Evolutionary conservation across 2,888 invertebrate genomes (phyloP).

Genomic region (Leptodirus hochenwartii): DNA sequence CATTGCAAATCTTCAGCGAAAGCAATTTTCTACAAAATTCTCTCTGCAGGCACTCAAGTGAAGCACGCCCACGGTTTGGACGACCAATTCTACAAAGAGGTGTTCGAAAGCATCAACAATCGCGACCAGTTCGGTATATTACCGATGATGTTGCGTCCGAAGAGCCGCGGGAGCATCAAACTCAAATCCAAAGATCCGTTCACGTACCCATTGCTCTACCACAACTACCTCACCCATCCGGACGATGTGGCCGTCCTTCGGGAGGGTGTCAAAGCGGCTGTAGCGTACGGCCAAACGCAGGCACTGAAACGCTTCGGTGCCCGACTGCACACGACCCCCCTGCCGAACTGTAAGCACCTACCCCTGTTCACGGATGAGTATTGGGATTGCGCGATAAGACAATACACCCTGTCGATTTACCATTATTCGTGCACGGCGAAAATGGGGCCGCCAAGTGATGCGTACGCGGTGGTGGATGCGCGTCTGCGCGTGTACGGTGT

Average conservation of each 20-base stretch:
- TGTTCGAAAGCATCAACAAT: conserved; percentile 51
- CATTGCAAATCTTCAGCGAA: too few species aligned
- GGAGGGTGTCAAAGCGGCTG: conserved; percentile 72
- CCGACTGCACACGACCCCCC: conserved; percentile 39
- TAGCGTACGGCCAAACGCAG: conserved; percentile 62
- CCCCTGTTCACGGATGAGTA: conserved; percentile 66
- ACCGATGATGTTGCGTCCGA: conserved; percentile 79
- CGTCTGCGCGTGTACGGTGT: conserved; percentile 60
- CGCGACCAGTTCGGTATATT: conserved; percentile 66
- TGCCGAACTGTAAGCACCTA: conserved; percentile 70
- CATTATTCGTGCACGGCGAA: conserved; percentile 71
- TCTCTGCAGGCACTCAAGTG: too few species aligned
- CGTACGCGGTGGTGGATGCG: conserved; percentile 66
- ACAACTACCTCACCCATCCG: conserved; percentile 80
- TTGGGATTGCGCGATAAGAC: conserved; percentile 68
- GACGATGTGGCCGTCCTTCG: conserved; percentile 67
- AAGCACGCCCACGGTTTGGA: conserved; percentile 65
- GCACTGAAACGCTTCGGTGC: conserved; percentile 66
- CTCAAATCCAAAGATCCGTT: conserved; percentile 37
- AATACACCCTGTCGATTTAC: conserved; percentile 78
- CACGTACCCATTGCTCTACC: conserved; percentile 73
- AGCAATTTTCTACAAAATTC: too few species aligned
- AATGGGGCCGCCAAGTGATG: conserved; percentile 64
- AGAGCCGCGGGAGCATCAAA: conserved; percentile 65
- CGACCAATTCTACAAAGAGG: conserved; percentile 63